These are phyloP conservation scores for Rhagoletis zephyria DNA, from an alignment of 1,140 invertebrate genomes.

Conservation along the genomic window DNA sequence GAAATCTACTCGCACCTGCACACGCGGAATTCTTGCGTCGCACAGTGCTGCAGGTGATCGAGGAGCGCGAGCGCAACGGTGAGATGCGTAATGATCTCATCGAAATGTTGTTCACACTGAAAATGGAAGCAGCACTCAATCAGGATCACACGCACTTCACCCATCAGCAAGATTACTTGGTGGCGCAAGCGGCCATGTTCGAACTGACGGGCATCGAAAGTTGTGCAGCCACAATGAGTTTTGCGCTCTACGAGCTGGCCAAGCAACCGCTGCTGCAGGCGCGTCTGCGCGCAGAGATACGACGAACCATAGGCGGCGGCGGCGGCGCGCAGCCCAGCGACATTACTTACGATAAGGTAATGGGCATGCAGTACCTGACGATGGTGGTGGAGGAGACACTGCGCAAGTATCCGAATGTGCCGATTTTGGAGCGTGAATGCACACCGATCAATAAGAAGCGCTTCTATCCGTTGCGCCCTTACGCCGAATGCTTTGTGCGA, in stretches of 20 bases:
- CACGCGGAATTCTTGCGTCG: conserved; percentile 68
- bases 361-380: conserved; percentile 78
- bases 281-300: conserved; percentile 79
- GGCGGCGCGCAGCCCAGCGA: conserved; percentile 74
- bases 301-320: conserved; percentile 73
- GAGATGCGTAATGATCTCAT: conserved; percentile 74
- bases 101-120: conserved; percentile 74
- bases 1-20: conserved; percentile 64
- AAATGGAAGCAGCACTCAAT: conserved; percentile 69
- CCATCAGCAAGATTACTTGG: conserved; percentile 74
- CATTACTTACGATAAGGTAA: conserved; percentile 54
- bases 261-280: conserved; percentile 81
- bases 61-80: conserved; percentile 68
- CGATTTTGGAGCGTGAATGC: conserved; percentile 69
- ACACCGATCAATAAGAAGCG: conserved; percentile 69
- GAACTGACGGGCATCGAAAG: conserved; percentile 86
- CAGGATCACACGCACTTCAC: conserved; percentile 68
- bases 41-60: conserved; percentile 71
- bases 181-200: conserved; percentile 81
- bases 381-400: conserved; percentile 76
- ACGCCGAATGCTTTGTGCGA: conserved; percentile 66
- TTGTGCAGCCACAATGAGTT: conserved; percentile 80
- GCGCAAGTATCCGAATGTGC: conserved; percentile 68
- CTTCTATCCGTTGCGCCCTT: conserved; percentile 67
- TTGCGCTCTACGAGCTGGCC: conserved; percentile 81